These are phyloP conservation scores for Callionymus lyra DNA, from an alignment of 2,113 vertebrate genomes.

Conservation along the genomic window DNA sequence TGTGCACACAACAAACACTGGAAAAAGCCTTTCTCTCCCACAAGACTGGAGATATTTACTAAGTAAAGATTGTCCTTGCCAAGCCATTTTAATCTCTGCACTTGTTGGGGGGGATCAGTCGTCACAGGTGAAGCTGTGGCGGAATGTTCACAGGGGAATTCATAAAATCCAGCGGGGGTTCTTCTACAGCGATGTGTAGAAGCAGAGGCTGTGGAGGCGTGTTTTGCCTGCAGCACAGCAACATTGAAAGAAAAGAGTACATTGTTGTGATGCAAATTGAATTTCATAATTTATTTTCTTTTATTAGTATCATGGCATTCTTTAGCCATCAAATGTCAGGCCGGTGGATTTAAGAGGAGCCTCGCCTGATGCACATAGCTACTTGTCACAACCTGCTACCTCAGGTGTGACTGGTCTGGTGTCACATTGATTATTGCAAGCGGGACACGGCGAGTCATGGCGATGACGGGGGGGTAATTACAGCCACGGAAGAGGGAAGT, in stretches of 20 bases:
- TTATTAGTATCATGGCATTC: slow-evolving; percentile 12
- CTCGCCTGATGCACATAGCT: slow-evolving; percentile 7
- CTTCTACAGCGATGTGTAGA: no score
- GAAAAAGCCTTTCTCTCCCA: slow-evolving; percentile 18
- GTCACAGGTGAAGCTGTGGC: slow-evolving; percentile 14
- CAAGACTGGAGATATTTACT: slow-evolving; percentile 9
- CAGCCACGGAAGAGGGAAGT: background rate
- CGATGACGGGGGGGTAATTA: slow-evolving; percentile 21
- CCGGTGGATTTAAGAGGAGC: background rate
- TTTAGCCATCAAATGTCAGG: slow-evolving; percentile 11
- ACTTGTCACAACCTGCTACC: slow-evolving; percentile 14
- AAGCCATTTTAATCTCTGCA: slow-evolving; percentile 26
- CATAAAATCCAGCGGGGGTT: background rate
- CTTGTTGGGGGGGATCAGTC: slow-evolving; percentile 16
- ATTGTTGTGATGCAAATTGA: no score
- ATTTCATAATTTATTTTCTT: no score
- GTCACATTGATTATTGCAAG: slow-evolving; percentile 24
- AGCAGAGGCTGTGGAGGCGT: no score
- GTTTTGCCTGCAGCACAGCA: no score
- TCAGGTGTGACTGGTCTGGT: slow-evolving; percentile 26
- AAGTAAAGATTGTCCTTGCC: slow-evolving; percentile 16
- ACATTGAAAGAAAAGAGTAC: no score
- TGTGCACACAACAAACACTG: slow-evolving; percentile 9
- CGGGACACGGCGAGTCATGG: slow-evolving; percentile 18
- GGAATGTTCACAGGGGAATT: slow-evolving; percentile 27